Evolutionary conservation across 92 coral and sea anemone species (phyloP).

Genomic region (Heliopora coerulea): DNA sequence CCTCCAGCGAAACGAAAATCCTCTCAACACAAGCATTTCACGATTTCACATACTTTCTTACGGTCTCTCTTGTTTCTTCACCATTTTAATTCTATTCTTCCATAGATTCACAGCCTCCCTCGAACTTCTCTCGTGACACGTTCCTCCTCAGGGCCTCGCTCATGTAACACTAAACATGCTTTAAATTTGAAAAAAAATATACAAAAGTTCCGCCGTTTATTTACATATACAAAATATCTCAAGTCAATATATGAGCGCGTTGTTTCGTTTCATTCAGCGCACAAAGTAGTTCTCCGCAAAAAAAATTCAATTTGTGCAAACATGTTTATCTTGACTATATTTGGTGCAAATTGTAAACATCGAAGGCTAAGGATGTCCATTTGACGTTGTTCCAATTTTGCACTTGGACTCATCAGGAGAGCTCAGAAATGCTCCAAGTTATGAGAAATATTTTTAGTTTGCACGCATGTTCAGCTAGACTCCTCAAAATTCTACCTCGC

Average conservation of each 20-base stretch:
- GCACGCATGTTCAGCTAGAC: constrained; percentile 5
- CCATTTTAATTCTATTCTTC: too few relatives aligned
- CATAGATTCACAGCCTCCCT: too few relatives aligned
- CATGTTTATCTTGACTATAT: background rate
- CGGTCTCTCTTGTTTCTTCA: too few relatives aligned
- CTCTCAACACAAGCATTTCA: too few relatives aligned
- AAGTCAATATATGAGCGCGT: constrained; percentile 28
- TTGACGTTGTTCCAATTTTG: background rate
- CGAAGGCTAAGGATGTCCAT: background rate
- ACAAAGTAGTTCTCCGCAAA: background rate
- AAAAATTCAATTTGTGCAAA: too few relatives aligned
- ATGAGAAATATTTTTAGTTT: background rate
- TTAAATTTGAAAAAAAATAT: background rate
- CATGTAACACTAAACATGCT: too few relatives aligned
- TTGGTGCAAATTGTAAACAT: background rate
- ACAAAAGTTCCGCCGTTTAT: constrained; percentile 29
- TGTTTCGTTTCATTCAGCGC: background rate
- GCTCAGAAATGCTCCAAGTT: constrained; percentile 2
- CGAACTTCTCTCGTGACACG: too few relatives aligned
- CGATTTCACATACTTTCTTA: too few relatives aligned
- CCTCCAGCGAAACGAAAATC: too few relatives aligned
- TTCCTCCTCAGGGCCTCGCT: too few relatives aligned
- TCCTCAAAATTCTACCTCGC: constrained; percentile 54
- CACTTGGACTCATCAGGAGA: background rate
- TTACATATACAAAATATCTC: constrained; percentile 44